Evolutionary conservation across 2,888 invertebrate species (phyloP).

Genomic region (Eristalis tenax): DNA sequence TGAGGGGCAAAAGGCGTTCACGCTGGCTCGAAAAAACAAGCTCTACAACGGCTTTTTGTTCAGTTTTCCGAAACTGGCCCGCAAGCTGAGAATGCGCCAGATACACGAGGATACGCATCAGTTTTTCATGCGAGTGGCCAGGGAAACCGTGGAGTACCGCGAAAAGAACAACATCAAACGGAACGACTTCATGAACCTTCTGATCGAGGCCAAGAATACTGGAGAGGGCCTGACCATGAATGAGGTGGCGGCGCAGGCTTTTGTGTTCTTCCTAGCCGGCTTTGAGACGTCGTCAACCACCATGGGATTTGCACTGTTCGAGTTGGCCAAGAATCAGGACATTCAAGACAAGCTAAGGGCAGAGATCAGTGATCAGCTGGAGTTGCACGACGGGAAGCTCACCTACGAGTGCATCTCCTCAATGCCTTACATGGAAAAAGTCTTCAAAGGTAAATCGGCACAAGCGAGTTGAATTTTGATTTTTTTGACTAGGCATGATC

Average conservation of each 20-base stretch:
- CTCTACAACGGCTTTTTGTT: constrained; percentile 73
- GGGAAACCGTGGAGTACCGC: constrained; percentile 79
- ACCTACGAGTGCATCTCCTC: constrained; percentile 81
- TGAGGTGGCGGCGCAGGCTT: constrained; percentile 83
- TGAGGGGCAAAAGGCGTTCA: constrained; percentile 73
- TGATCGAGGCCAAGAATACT: constrained; percentile 81
- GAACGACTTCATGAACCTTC: constrained; percentile 82
- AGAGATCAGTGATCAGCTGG: constrained; percentile 80
- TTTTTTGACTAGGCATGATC: no score
- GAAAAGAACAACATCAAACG: constrained; percentile 77
- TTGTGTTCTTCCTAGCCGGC: constrained; percentile 83
- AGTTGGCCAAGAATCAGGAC: constrained; percentile 81
- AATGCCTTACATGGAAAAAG: constrained; percentile 82
- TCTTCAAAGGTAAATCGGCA: constrained; percentile 80
- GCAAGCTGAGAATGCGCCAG: constrained; percentile 73
- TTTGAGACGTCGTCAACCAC: constrained; percentile 83
- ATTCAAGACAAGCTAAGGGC: constrained; percentile 81
- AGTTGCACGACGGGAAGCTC: constrained; percentile 77
- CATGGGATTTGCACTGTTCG: constrained; percentile 82
- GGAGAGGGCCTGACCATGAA: constrained; percentile 75
- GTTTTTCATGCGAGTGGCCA: constrained; percentile 80
- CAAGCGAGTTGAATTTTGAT: background rate
- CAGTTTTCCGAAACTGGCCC: constrained; percentile 73
- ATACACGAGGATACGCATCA: constrained; percentile 73
- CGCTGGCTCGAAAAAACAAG: constrained; percentile 69